Conservation (phyloP, 92 coral and sea anemone species). For the Epizoanthus ramosus region DNA sequence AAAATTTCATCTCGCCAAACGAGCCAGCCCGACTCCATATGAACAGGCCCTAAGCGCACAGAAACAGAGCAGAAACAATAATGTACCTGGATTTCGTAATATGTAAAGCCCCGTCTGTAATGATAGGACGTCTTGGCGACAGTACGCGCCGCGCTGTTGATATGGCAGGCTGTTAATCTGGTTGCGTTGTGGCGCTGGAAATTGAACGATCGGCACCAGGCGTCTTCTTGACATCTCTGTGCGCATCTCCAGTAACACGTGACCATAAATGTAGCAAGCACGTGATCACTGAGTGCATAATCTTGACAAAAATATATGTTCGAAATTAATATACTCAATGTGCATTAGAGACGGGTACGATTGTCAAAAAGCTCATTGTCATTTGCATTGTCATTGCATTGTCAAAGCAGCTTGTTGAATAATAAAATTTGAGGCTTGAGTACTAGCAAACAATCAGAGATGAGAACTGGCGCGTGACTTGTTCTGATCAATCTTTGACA, state of each 20-base stretch:
- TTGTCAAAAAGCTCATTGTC: no score
- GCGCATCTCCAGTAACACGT: not conserved
- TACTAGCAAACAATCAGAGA: no score
- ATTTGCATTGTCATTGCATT: no score
- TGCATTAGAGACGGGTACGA: no score
- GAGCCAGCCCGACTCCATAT: no score
- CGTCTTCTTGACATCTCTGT: not conserved
- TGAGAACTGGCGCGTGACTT: no score
- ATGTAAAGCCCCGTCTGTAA: not conserved
- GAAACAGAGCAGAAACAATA: not conserved
- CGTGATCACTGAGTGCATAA: not conserved
- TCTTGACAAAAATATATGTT: not conserved
- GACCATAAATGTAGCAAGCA: conserved; percentile 5
- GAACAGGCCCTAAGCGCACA: not conserved
- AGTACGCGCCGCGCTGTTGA: not conserved
- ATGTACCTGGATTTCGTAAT: not conserved
- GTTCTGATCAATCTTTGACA: no score
- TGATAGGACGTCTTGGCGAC: not conserved
- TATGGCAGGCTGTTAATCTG: not conserved
- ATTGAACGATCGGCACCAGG: conserved; percentile 1
- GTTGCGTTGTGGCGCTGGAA: not conserved
- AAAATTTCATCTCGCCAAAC: no score
- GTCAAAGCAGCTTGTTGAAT: no score
- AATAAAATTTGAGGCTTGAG: no score
- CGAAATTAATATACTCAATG: no score